Conservation (phyloP, 2,888 invertebrate species). For the Eilema depressum region DNA sequence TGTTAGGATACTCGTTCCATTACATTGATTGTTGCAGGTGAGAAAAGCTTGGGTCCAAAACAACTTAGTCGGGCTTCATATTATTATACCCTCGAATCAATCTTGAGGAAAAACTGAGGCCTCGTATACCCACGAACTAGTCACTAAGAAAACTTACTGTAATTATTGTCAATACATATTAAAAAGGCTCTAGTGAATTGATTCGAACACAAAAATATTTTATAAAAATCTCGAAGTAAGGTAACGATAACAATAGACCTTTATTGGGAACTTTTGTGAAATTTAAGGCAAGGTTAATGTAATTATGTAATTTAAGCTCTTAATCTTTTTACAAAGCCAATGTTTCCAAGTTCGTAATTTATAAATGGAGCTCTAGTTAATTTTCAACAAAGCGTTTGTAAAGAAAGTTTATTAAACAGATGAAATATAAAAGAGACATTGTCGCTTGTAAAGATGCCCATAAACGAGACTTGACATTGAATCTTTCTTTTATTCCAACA, state of each 20-base stretch:
- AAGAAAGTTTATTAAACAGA: conserved; percentile 21
- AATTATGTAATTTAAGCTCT: conserved; percentile 63
- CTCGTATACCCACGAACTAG: background rate
- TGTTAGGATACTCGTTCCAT: too few relatives aligned
- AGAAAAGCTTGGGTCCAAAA: too few relatives aligned
- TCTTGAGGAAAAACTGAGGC: too few relatives aligned
- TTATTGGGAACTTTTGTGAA: background rate
- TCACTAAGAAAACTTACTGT: too few relatives aligned
- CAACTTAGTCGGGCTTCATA: too few relatives aligned
- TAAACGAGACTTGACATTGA: background rate
- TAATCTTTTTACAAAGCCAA: conserved; percentile 60
- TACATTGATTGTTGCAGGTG: too few relatives aligned
- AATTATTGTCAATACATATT: background rate
- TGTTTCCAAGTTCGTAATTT: conserved; percentile 55
- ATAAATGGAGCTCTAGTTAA: conserved; percentile 53
- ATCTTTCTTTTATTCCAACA: background rate
- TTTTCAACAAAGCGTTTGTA: conserved; percentile 42
- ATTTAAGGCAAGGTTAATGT: conserved; percentile 51
- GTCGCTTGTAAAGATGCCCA: conserved; percentile 3
- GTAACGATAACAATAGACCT: background rate
- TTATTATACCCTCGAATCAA: too few relatives aligned
- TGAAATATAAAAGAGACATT: conserved; percentile 11
- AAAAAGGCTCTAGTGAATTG: background rate
- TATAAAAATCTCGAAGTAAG: background rate
- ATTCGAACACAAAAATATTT: background rate